Percentiles rank a stretch among this genome's conserved stretches.
phyloP scores from a whole-genome alignment of 2,797 vertebrate species.

The Melopsittacus undulatus region DNA sequence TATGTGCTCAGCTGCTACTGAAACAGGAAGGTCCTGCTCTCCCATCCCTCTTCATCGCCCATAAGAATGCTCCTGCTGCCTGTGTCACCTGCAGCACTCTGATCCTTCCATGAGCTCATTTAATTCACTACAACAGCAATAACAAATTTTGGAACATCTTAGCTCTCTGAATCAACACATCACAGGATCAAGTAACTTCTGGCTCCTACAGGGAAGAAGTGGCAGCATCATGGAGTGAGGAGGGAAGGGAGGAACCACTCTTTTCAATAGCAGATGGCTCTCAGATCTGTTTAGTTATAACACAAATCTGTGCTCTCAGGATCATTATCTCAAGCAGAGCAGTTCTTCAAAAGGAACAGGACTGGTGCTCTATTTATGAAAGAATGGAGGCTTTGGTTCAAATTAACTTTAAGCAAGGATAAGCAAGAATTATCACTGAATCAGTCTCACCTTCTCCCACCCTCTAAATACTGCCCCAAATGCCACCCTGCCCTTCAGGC shows the following conservation, averaged over 20 bases:
- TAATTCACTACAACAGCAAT: background rate
- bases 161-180: slow-evolving; percentile 27
- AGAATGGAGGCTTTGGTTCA: background rate
- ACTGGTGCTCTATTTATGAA: background rate
- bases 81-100: slow-evolving; percentile 8
- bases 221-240: background rate
- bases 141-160: background rate
- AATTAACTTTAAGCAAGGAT: background rate
- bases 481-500: background rate
- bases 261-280: background rate
- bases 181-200: background rate
- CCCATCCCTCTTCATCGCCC: background rate
- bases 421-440: background rate
- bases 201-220: slow-evolving; percentile 3
- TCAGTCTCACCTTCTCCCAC: background rate
- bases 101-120: background rate
- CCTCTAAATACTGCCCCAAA: background rate
- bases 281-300: background rate
- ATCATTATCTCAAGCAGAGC: slow-evolving; percentile 1
- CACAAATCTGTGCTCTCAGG: background rate
- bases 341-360: background rate
- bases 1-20: background rate
- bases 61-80: background rate
- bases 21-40: slow-evolving; percentile 49
- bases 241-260: slow-evolving; percentile 7